Base-by-base conservation (phyloP, 2,797 vertebrate genomes). In the Okamejei kenojei region DNA sequence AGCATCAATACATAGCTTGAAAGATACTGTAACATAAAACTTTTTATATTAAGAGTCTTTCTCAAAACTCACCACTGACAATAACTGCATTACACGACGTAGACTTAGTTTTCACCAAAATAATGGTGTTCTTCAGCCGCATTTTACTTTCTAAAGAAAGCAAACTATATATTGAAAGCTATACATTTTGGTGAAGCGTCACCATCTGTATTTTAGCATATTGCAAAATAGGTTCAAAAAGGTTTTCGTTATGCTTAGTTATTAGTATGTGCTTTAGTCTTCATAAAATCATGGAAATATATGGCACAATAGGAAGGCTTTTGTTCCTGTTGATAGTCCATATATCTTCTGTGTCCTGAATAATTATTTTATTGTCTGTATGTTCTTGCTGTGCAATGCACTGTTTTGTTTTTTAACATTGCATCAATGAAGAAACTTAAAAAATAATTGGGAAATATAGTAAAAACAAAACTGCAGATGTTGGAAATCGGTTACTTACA, bases 81-180 rank as follows among this genome's bases (percentile, higher is more conserved):
- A 8, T 86, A 86, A 86, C 65, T 65, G 58, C 7, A n/a, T 32
- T 1, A n/a, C 0, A 86, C n/a, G 3, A 86, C n/a, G 32, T 86
- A 58, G 80, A 63, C 32, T 86, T 6, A 86, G 61, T 86, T 32
- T 86, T 86, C n/a, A 86, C 11, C 61, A 63, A 86, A 86, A 86
- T 86, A 13, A 86, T 61, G n/a, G 19, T 32, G 7, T 32, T 63
- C 54, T 32, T 63, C 29, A 17, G 15, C 29, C 32, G 29, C 29
- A 65, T 86, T 82, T 86, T 32, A n/a, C 17, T 86, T 32, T 65
- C 13, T 11, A 86, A 86, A 86, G 82, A 63, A 65, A 86, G 80
- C 0, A 26, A 58, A 45, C 71, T 26, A 54, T 29, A 61, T n/a
- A n/a, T 63, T 86, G 82, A 86, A 19, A 86, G 61, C 15, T 63